Evolutionary conservation across 2,888 invertebrate genomes (phyloP).

Genomic region (Dynastes tityus): DNA sequence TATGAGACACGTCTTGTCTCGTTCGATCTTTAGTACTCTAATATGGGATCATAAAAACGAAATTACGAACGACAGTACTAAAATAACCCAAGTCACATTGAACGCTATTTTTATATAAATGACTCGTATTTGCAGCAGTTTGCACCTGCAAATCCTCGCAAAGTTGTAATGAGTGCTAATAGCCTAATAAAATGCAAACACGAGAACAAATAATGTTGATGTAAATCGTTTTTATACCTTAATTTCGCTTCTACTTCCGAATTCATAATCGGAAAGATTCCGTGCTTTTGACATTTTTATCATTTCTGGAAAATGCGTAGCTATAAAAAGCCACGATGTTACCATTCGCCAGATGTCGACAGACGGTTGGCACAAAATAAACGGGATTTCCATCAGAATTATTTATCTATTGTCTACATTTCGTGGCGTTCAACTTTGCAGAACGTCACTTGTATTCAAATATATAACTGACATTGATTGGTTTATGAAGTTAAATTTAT

Average conservation of each 20-base stretch:
- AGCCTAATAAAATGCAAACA: background rate
- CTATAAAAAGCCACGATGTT: background rate
- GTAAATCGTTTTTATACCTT: background rate
- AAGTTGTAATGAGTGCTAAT: slow-evolving; percentile 8
- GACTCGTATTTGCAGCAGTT: slow-evolving; percentile 6
- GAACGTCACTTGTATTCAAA: background rate
- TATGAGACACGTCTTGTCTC: too few relatives aligned
- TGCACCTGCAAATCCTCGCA: background rate
- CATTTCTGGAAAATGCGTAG: background rate
- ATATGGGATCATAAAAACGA: slow-evolving; percentile 6
- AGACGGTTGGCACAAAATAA: slow-evolving; percentile 17
- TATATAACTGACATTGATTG: background rate
- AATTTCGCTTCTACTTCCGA: background rate
- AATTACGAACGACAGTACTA: background rate
- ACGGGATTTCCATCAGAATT: slow-evolving; percentile 12
- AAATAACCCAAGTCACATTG: background rate
- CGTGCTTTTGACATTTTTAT: slow-evolving; percentile 1
- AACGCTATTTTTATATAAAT: slow-evolving; percentile 11
- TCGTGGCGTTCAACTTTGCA: slow-evolving; percentile 10
- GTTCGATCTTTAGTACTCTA: background rate
- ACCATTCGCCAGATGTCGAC: slow-evolving; percentile 19
- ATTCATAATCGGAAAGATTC: background rate
- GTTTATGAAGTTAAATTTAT: background rate
- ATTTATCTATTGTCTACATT: slow-evolving; percentile 7
- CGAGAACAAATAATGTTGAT: background rate